phyloP scores from a whole-genome alignment of 2,888 invertebrate species.

The Lepidochrysops patricia region DNA sequence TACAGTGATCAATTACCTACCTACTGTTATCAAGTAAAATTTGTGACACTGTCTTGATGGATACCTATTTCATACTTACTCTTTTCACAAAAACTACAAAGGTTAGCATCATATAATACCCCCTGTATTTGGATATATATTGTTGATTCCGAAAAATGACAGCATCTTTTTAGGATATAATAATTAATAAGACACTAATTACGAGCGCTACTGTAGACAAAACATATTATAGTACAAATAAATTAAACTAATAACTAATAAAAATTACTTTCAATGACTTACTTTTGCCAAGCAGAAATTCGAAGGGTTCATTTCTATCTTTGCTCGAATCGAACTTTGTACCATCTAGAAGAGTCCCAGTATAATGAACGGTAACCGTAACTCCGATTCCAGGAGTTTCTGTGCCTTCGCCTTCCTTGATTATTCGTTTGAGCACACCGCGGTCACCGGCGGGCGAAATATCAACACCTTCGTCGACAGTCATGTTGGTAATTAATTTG shows the following conservation, averaged over 20 bases:
- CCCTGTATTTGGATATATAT: too few species aligned
- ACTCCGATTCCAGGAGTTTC: constrained; percentile 82
- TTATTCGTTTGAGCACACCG: constrained; percentile 85
- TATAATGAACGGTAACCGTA: constrained; percentile 86
- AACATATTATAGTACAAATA: too few species aligned
- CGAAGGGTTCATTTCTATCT: constrained; percentile 87
- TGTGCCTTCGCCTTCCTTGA: constrained; percentile 83
- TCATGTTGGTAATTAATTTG: constrained; percentile 35
- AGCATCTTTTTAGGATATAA: too few species aligned
- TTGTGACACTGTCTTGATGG: too few species aligned
- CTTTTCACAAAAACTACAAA: too few species aligned
- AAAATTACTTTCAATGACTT: constrained; percentile 48
- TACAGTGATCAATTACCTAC: too few species aligned
- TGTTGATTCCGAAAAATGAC: too few species aligned
- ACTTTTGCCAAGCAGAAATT: constrained; percentile 92
- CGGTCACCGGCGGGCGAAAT: constrained; percentile 73
- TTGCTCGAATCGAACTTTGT: constrained; percentile 94
- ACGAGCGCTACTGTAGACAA: too few species aligned
- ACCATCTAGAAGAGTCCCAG: constrained; percentile 90
- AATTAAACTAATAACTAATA: background rate
- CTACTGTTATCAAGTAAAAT: too few species aligned
- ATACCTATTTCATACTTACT: too few species aligned
- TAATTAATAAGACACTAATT: too few species aligned
- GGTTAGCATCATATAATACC: too few species aligned
- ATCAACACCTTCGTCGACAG: constrained; percentile 61